Percentiles rank a stretch among this genome's conserved stretches.
phyloP scores from a whole-genome alignment of 2,113 vertebrate genomes.

The Sminthopsis crassicaudata region DNA sequence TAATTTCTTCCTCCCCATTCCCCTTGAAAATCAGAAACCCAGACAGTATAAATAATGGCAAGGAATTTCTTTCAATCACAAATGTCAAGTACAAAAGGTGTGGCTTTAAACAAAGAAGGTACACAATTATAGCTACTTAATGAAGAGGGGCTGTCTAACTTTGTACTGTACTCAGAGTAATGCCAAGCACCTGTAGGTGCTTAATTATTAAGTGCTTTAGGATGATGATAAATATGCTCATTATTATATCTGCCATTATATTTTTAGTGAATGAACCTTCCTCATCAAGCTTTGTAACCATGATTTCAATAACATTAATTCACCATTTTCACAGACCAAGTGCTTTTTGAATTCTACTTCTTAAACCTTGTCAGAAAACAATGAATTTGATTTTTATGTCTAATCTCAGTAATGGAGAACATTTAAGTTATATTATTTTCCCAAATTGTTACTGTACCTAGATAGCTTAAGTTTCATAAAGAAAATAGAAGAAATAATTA shows the following conservation, averaged over 20 bases:
- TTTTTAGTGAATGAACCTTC: constrained; percentile 73
- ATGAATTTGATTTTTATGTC: constrained; percentile 64
- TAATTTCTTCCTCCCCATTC: neutral
- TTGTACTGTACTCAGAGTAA: neutral
- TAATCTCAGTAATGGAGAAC: constrained; percentile 57
- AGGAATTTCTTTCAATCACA: constrained; percentile 62
- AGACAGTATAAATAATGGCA: constrained; percentile 66
- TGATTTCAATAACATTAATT: constrained; percentile 65
- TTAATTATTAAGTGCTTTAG: constrained; percentile 61
- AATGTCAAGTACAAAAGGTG: constrained; percentile 36
- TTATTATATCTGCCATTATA: constrained; percentile 71
- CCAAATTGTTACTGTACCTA: neutral
- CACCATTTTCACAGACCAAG: constrained; percentile 41
- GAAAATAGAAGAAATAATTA: constrained; percentile 33
- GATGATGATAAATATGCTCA: constrained; percentile 68
- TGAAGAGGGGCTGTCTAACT: constrained; percentile 66
- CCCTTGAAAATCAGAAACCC: constrained; percentile 45
- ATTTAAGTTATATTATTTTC: constrained; percentile 43
- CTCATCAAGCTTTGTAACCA: constrained; percentile 74
- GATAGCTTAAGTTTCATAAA: neutral
- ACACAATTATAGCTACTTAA: neutral
- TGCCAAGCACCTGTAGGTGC: constrained; percentile 77
- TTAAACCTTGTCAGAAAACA: constrained; percentile 77
- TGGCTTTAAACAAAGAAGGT: constrained; percentile 31
- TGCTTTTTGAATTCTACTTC: constrained; percentile 57